Percentiles rank a stretch among this genome's conserved stretches.
Conservation (phyloP, 2,888 invertebrate species). For the Actias luna region DNA sequence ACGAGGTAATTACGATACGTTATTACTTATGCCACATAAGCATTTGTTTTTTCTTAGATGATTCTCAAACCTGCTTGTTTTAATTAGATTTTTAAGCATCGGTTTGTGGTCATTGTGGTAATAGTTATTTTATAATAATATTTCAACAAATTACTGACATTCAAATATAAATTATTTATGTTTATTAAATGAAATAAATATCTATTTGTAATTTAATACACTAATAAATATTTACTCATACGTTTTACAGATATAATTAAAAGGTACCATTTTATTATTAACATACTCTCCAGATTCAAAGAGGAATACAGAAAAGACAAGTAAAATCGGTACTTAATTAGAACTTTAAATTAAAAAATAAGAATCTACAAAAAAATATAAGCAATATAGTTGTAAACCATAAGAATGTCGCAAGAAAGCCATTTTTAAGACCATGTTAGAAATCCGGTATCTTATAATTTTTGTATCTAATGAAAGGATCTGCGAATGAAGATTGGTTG, state of each 20-base stretch:
- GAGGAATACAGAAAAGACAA: neutral
- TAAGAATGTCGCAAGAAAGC: too few relatives aligned
- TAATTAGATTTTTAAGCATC: conserved; percentile 19
- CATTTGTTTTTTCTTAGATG: conserved; percentile 16
- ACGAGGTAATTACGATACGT: conserved; percentile 17
- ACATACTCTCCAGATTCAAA: neutral
- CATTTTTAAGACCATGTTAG: too few relatives aligned
- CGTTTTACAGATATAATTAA: too few relatives aligned
- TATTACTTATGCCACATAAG: conserved; percentile 7
- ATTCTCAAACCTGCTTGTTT: conserved; percentile 15
- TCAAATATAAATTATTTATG: neutral
- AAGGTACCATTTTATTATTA: too few relatives aligned
- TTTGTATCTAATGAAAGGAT: too few relatives aligned
- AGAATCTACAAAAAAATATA: too few relatives aligned
- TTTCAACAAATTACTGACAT: neutral
- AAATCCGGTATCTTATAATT: too few relatives aligned
- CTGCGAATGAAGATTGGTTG: too few relatives aligned
- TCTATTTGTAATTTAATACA: neutral
- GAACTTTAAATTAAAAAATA: too few relatives aligned
- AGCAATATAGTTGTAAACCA: too few relatives aligned
- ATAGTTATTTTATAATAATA: conserved; percentile 11
- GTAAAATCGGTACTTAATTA: too few relatives aligned
- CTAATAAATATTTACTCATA: neutral
- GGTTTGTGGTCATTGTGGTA: neutral
- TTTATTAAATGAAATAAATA: neutral